Base-by-base conservation (phyloP, 2,888 invertebrate species). In the Megaustenia siamemsis region DNA sequence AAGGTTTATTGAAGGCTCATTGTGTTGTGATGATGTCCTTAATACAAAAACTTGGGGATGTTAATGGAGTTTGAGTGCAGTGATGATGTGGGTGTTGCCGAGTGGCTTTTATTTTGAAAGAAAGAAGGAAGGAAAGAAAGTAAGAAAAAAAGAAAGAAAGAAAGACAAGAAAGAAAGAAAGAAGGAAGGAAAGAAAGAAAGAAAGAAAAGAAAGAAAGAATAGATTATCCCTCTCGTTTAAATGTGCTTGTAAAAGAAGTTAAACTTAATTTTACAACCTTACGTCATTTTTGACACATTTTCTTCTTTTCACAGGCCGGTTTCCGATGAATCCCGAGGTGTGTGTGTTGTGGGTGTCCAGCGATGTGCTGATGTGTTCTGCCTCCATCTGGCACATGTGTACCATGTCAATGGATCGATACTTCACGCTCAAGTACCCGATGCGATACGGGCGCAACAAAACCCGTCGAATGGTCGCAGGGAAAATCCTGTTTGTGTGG, bases 401-500 rank as follows among this genome's bases (percentile, higher is more conserved):
- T 85, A 95, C 95, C 83, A 95, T 95, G 91, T 95, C 95, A 32
- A 93, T 95, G 90, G 95, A 95, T 88, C 93, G 98, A 91, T 98
- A 97, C 94, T 96, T 98, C 84, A 98, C 98, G 21, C 95, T 98
- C 81, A 96, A 97, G 53, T 98, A 98, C 92, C 98, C 98, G 0
- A 98, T 99, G 97, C 96, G 92, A 83, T 93, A 93, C 85, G 94
- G 94, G n/a, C 89, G 94, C 43, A 93, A 93, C 89, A 93, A 93
- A 85, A 93, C 94, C 45, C 90, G 90, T 69, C 90, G 90, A 24
- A 92, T 91, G 90, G 94, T 95, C 28, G 89, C 92, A 35, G 77
- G 98, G 87, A 99, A 99, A 95, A 98, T 99, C 82, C 96, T 96
- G n/a, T 97, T 98, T 93, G 98, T 98, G 0, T 99, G 99, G 99